Evolutionary conservation across 1,140 invertebrate genomes (phyloP), one percentile per base, ranked within the genome.

Genomic region (Hylaeus anthracinus): DNA sequence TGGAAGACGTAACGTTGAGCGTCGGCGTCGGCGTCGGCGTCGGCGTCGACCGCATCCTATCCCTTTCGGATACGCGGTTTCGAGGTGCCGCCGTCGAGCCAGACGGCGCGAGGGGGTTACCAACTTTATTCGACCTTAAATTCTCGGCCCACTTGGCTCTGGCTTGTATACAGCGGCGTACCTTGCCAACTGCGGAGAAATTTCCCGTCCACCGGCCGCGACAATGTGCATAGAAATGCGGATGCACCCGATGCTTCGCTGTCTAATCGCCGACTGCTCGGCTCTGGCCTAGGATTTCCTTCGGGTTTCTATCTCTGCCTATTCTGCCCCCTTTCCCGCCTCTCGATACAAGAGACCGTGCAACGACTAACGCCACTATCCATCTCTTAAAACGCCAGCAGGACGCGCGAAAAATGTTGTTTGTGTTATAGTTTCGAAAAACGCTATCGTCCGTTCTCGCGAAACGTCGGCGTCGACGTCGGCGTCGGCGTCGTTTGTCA

Each of bases 101-200:
- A 5, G 39, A 6, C 12, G 63, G 41, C 9, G 41, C 48, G 6
- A 15, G 72, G 71, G 26, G 61, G 63, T 48, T 66, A n/a, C 5
- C 70, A 72, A 87, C 83, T 87, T 87, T 85, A 87, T 87, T 82
- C 78, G 78, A 72, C 67, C 80, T 83, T 85, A 87, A 85, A 83
- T 87, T 76, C 71, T 83, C 85, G 72, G 66, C 80, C 83, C 76
- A 82, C 80, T 85, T 85, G 83, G 82, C 83, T 55, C 61, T 51
- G 45, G 72, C 51, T 73, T 77, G 72, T 67, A 58, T 67, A 72
- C 66, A 73, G 63, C 53, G 45, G 15, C 63, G 58, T 41, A 10
- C 15, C 69, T 61, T 82, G 85, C 83, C 83, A 85, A 80, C 79
- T 81, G 65, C 65, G 48, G 79, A 39, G 48, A 55, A 76, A 76